A percentile compares a stretch with the other conserved stretches of the same genome.
Evolutionary conservation across 2,113 vertebrate genomes (phyloP).

Genomic region (Sylvilagus bachmani): DNA sequence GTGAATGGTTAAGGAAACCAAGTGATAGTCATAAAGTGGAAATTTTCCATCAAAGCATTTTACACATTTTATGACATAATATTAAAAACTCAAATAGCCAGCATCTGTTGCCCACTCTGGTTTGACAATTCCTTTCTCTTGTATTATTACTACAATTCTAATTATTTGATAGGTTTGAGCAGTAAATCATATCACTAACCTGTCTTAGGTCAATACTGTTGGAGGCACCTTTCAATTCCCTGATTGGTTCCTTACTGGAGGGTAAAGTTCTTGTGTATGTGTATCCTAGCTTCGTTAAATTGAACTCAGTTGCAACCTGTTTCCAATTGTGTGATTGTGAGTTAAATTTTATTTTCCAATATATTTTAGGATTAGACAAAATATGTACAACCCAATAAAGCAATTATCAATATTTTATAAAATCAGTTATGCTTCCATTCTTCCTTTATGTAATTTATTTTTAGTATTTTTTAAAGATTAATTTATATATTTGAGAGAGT

Average conservation of each 20-base stretch:
- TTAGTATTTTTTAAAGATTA: background rate
- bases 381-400: background rate
- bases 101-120: background rate
- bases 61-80: background rate
- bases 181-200: background rate
- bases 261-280: background rate
- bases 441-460: background rate
- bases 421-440: background rate
- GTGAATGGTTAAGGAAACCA: background rate
- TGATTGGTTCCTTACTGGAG: background rate
- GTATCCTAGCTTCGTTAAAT: background rate
- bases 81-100: background rate
- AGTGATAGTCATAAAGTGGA: background rate
- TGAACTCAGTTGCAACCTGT: background rate
- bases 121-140: background rate
- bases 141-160: rapidly evolving
- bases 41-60: background rate
- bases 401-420: background rate
- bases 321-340: background rate
- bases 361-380: background rate
- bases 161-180: background rate
- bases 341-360: background rate
- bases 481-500: no score
- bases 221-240: background rate
- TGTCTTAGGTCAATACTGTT: background rate